A percentile compares a stretch with the other conserved stretches of the same genome.
Evolutionary conservation across 2,113 vertebrate genomes (phyloP).

Genomic region (Saguinus midas): DNA sequence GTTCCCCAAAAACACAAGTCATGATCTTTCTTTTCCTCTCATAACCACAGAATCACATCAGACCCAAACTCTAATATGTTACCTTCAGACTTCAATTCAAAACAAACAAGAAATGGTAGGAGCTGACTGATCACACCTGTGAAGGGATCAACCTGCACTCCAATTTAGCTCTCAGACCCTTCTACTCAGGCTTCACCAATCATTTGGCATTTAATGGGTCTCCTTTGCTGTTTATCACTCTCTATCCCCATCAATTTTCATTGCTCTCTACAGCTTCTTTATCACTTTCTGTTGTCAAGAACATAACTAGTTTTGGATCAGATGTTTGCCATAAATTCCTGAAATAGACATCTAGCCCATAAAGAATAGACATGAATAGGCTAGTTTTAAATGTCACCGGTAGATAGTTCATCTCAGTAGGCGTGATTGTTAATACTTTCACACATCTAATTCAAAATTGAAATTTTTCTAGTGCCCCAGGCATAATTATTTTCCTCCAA

Average conservation of each 20-base stretch:
- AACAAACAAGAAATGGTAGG: not conserved
- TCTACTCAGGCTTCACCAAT: constrained; percentile 71
- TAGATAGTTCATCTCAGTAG: constrained; percentile 82
- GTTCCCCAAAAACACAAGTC: not conserved
- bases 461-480: constrained; percentile 67
- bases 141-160: constrained; percentile 43
- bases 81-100: constrained; percentile 40
- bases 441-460: constrained; percentile 75
- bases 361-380: constrained; percentile 83
- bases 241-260: constrained; percentile 84
- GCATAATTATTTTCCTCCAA: constrained; percentile 67
- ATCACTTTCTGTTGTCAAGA: constrained; percentile 86
- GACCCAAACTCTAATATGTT: constrained; percentile 1
- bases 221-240: constrained; percentile 81
- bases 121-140: constrained; percentile 44
- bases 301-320: constrained; percentile 85
- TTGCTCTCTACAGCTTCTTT: constrained; percentile 83
- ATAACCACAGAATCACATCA: constrained; percentile 25
- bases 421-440: constrained; percentile 76
- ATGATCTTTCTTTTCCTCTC: not conserved
- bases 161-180: constrained; percentile 66
- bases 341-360: constrained; percentile 76
- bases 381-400: constrained; percentile 81
- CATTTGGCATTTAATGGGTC: constrained; percentile 78
- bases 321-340: constrained; percentile 83